Conservation (phyloP, 2,888 invertebrate genomes). For the Criorhina ranunculi region DNA sequence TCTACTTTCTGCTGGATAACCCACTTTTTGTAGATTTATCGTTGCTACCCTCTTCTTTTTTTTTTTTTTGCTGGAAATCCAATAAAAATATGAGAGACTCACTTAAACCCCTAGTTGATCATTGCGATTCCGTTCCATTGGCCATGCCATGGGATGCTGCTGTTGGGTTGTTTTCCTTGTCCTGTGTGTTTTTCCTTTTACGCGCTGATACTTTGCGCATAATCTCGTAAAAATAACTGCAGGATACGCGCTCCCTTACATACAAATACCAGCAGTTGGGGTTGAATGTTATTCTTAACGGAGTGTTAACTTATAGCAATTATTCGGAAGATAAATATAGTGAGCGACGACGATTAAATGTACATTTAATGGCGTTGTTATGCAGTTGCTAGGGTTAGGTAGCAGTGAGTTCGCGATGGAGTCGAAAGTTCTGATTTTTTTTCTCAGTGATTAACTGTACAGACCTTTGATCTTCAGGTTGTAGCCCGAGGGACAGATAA, state of each 20-base stretch:
- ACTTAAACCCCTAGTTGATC: slow-evolving; percentile 62
- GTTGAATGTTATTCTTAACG: slow-evolving; percentile 50
- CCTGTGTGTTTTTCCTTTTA: slow-evolving; percentile 33
- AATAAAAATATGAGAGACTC: slow-evolving; percentile 68
- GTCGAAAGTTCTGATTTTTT: background rate
- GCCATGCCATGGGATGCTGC: slow-evolving; percentile 15
- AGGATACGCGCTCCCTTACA: slow-evolving; percentile 31
- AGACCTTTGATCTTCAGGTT: too few species aligned
- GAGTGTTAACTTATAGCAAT: slow-evolving; percentile 47
- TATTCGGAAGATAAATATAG: slow-evolving; percentile 38
- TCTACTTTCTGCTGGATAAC: slow-evolving; percentile 32
- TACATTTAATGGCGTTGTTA: slow-evolving; percentile 38
- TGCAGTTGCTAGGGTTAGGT: slow-evolving; percentile 23
- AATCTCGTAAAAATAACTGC: slow-evolving; percentile 45
- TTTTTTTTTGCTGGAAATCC: slow-evolving; percentile 44
- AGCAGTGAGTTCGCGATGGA: too few species aligned
- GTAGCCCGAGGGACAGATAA: too few species aligned
- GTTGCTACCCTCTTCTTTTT: slow-evolving; percentile 50
- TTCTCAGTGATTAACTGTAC: too few species aligned
- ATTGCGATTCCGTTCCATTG: slow-evolving; percentile 50
- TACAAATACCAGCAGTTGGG: slow-evolving; percentile 18
- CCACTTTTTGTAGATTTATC: slow-evolving; percentile 64
- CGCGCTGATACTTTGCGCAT: slow-evolving; percentile 43
- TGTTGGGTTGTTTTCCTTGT: slow-evolving; percentile 32
- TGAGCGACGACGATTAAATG: slow-evolving; percentile 11